Evolutionary conservation across 2,888 invertebrate genomes (phyloP).

Genomic region (Catotricha subobsoleta): DNA sequence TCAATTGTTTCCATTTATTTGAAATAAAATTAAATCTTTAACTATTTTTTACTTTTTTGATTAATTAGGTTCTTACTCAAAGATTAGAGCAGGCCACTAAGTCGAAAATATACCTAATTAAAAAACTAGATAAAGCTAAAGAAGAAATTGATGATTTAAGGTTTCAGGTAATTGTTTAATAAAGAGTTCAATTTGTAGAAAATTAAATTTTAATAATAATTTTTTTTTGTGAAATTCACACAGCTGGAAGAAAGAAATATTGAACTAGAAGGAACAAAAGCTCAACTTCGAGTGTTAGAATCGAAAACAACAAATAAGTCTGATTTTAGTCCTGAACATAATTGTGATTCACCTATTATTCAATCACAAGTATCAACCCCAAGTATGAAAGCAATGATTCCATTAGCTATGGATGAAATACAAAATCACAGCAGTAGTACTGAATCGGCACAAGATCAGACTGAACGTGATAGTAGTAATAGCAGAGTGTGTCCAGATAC

Average conservation of each 20-base stretch:
- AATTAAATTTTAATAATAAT: background rate
- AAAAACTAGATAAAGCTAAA: conserved; percentile 51
- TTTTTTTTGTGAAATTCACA: background rate
- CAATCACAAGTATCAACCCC: conserved; percentile 31
- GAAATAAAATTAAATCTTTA: no score
- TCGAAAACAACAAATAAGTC: conserved; percentile 21
- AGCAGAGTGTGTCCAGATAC: conserved; percentile 12
- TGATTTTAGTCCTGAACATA: conserved; percentile 16
- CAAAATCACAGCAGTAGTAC: conserved; percentile 40
- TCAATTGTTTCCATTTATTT: background rate
- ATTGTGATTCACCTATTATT: conserved; percentile 17
- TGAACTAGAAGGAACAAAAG: conserved; percentile 65
- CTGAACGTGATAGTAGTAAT: conserved; percentile 21
- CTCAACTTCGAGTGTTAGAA: conserved; percentile 56
- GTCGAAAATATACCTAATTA: conserved; percentile 43
- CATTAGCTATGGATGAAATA: conserved; percentile 33
- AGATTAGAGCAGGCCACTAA: conserved; percentile 50
- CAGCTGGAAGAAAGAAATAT: conserved; percentile 69
- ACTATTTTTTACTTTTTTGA: background rate
- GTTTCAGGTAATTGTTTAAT: conserved; percentile 43
- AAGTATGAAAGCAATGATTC: conserved; percentile 41
- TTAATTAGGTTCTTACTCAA: conserved; percentile 46
- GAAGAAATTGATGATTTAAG: conserved; percentile 67
- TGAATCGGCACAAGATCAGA: conserved; percentile 43
- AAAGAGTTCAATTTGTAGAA: background rate